A percentile compares a stretch with the other conserved stretches of the same genome.
Evolutionary conservation across 2,113 vertebrate species (phyloP).

Genomic region (Clarias magur): DNA sequence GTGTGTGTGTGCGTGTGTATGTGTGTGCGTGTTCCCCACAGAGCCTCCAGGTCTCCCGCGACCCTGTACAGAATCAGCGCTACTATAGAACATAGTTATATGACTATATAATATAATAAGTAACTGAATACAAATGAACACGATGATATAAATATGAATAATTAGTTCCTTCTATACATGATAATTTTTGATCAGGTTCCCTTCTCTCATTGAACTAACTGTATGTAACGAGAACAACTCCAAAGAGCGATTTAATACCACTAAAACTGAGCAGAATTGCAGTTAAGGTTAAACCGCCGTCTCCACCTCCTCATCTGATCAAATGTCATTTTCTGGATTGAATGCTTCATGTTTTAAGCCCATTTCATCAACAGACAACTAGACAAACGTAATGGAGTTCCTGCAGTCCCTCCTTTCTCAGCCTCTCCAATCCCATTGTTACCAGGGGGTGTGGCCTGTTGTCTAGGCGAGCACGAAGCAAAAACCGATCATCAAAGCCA

Average conservation of each 20-base stretch:
- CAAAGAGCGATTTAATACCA: not conserved
- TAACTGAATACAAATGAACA: not conserved
- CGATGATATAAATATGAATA: not conserved
- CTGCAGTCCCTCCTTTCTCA: not conserved
- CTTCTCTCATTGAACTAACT: not conserved
- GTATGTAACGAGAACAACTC: not conserved
- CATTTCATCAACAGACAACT: not conserved
- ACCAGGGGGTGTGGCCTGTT: conserved; percentile 3
- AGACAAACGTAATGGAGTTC: not conserved
- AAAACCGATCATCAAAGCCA: not conserved
- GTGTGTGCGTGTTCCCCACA: no score
- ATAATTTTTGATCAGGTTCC: not conserved
- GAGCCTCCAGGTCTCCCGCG: no score
- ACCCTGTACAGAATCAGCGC: no score
- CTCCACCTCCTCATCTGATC: not conserved
- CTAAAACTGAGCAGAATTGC: not conserved
- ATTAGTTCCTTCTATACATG: not conserved
- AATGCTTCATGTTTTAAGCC: not conserved
- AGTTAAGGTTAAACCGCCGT: not conserved
- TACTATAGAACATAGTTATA: no score
- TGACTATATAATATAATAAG: no score
- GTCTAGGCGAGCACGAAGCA: not conserved
- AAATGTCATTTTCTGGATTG: not conserved
- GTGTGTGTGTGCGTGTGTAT: no score
- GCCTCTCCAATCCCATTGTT: not conserved